Evolutionary conservation across 1,140 invertebrate genomes (phyloP).

Genomic region (Heterodera carotae): DNA sequence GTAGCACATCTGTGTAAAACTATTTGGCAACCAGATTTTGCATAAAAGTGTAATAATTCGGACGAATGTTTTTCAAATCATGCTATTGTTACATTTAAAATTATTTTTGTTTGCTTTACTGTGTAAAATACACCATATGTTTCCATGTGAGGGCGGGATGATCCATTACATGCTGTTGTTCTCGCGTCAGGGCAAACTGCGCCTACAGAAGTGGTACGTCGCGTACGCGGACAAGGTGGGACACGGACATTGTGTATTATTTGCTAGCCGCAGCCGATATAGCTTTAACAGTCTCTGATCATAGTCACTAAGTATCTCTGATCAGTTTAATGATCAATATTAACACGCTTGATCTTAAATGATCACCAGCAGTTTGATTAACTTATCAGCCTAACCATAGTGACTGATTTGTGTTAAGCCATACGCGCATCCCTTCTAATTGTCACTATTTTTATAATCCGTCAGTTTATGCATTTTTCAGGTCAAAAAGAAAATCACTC

Average conservation of each 20-base stretch:
- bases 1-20: too few species aligned
- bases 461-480: slow-evolving; percentile 65
- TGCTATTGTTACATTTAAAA: too few species aligned
- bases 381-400: not conserved
- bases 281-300: too few species aligned
- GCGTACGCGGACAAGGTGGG: slow-evolving; percentile 68
- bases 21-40: too few species aligned
- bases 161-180: slow-evolving; percentile 75
- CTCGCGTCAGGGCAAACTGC: slow-evolving; percentile 94
- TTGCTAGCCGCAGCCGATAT: too few species aligned
- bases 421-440: not conserved
- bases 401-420: not conserved
- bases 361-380: too few species aligned
- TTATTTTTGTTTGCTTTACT: not conserved
- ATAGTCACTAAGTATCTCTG: too few species aligned
- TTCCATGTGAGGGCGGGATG: slow-evolving; percentile 30
- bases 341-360: too few species aligned
- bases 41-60: too few species aligned
- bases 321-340: too few species aligned
- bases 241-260: not conserved
- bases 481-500: slow-evolving; percentile 96
- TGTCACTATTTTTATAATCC: slow-evolving; percentile 1
- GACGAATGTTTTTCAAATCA: too few species aligned
- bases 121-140: not conserved
- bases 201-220: slow-evolving; percentile 97